phyloP scores from a whole-genome alignment of 2,113 vertebrate species.

The Plectropomus leopardus region DNA sequence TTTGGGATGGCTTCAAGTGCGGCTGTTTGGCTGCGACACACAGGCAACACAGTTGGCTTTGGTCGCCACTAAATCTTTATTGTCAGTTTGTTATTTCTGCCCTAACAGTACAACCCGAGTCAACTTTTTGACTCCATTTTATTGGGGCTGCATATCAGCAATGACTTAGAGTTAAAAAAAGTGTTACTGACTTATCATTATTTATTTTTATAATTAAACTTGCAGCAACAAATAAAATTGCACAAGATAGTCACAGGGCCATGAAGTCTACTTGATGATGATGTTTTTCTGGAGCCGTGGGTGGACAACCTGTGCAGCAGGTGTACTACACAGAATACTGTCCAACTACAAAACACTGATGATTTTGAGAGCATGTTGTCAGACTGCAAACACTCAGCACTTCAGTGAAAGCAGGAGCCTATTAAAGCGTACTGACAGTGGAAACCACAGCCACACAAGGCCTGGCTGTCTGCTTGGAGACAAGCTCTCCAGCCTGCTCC shows the following conservation, averaged over 20 bases:
- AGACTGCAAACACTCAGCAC: constrained; percentile 20
- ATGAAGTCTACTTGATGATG: not conserved
- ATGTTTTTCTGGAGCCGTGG: not conserved
- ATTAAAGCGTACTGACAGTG: constrained; percentile 22
- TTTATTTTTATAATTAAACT: too few relatives aligned
- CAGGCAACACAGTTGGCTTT: too few relatives aligned
- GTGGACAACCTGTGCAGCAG: not conserved
- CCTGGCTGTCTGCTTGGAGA: constrained; percentile 6
- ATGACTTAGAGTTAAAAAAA: not conserved
- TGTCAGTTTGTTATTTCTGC: too few relatives aligned
- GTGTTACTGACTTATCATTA: too few relatives aligned
- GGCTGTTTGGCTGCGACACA: too few relatives aligned
- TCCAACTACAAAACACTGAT: not conserved
- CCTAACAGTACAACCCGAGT: not conserved
- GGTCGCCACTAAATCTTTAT: too few relatives aligned
- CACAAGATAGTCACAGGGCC: not conserved
- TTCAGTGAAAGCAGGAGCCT: constrained; percentile 17
- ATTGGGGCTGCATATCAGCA: too few relatives aligned
- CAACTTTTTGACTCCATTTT: not conserved
- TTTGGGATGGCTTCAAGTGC: too few relatives aligned
- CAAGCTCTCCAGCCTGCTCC: not conserved
- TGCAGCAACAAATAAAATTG: not conserved
- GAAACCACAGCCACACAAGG: constrained; percentile 6
- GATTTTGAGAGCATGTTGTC: not conserved
- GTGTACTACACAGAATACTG: not conserved